These are phyloP conservation scores for Daubentonia madagascariensis DNA, from an alignment of 2,113 vertebrate genomes.

Conservation along the genomic window DNA sequence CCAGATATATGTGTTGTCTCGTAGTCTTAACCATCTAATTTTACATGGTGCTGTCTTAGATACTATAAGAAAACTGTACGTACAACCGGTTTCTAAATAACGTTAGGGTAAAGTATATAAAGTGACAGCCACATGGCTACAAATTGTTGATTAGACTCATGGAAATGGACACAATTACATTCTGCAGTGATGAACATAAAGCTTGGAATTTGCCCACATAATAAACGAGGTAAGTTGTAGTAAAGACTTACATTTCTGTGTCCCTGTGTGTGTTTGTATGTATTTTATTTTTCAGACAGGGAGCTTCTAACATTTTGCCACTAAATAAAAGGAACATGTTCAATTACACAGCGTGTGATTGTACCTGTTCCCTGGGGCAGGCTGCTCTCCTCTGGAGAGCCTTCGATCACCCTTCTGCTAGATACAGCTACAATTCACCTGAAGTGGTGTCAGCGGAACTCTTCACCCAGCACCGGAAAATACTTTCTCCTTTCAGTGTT, in stretches of 20 bases:
- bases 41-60: not conserved
- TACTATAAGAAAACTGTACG: not conserved
- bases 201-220: not conserved
- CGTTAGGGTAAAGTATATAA: not conserved
- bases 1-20: not conserved
- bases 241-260: not conserved
- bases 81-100: not conserved
- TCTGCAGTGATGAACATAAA: not conserved
- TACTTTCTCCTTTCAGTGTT: not conserved
- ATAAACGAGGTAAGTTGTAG: not conserved
- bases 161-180: not conserved
- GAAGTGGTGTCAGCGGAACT: constrained; percentile 19
- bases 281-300: constrained; percentile 13
- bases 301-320: constrained; percentile 13
- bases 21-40: not conserved
- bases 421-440: constrained; percentile 1
- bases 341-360: not conserved
- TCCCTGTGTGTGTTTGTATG: not conserved
- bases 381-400: constrained; percentile 28
- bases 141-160: not conserved
- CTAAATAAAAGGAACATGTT: constrained; percentile 39
- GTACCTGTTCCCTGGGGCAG: not conserved
- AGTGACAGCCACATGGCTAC: not conserved
- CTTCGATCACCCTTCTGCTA: not conserved
- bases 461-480: constrained; percentile 13